Evolutionary conservation across 2,797 vertebrate species (phyloP).

Genomic region (Bothrops alternatus): DNA sequence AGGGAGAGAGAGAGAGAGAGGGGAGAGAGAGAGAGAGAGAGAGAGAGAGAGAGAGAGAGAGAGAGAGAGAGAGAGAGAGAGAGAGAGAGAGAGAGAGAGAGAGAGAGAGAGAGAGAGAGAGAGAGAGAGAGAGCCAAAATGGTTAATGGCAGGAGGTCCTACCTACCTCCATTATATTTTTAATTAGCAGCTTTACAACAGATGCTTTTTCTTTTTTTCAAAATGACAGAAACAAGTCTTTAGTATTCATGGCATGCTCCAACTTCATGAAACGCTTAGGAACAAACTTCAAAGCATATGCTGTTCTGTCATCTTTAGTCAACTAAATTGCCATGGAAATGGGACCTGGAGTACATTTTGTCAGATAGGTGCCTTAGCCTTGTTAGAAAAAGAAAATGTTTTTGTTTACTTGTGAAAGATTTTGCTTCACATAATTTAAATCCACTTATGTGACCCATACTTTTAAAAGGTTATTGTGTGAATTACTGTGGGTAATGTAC

Average conservation of each 20-base stretch:
- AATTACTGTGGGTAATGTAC: neutral
- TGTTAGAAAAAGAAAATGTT: constrained; percentile 35
- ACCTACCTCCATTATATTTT: neutral
- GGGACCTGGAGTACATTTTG: constrained; percentile 9
- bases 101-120: no score
- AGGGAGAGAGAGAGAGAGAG: no score
- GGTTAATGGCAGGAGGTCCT: neutral
- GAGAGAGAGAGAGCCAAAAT: neutral
- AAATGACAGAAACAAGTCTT: neutral
- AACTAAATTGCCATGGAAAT: neutral
- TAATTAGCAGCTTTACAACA: neutral
- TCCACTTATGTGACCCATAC: neutral
- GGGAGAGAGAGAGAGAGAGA: no score
- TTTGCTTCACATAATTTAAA: constrained; percentile 31
- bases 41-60: no score
- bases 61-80: no score
- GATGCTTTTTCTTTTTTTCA: neutral
- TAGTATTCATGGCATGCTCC: neutral
- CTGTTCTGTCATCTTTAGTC: neutral
- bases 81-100: no score
- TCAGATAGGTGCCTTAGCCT: constrained; percentile 24
- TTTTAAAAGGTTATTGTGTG: neutral
- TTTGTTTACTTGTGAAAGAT: constrained; percentile 24
- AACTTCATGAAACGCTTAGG: neutral
- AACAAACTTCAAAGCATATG: neutral